Conservation (phyloP, 2,888 invertebrate genomes). For the Halictus quadricinctus region DNA sequence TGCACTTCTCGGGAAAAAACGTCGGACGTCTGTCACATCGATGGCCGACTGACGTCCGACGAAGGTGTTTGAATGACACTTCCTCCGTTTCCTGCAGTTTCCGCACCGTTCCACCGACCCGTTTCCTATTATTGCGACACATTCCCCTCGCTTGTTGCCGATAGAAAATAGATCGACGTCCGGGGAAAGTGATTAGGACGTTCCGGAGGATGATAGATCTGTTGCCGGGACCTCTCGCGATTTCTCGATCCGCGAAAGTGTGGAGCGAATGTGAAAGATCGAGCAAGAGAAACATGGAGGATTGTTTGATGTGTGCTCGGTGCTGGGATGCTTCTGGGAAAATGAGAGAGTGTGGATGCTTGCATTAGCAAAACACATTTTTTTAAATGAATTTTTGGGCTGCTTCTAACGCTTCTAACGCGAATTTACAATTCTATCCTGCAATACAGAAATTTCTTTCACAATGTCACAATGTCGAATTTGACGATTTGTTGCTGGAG, state of each 20-base stretch:
- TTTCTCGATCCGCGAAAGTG: neutral
- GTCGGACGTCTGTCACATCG: slow-evolving; percentile 51
- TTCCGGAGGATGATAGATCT: neutral
- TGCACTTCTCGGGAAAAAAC: slow-evolving; percentile 38
- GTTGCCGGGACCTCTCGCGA: neutral
- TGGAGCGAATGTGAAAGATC: neutral
- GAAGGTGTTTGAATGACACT: slow-evolving; percentile 64
- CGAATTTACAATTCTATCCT: no score
- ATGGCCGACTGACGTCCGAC: slow-evolving; percentile 46
- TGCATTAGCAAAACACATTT: no score
- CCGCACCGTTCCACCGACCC: slow-evolving; percentile 52
- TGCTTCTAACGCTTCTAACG: no score
- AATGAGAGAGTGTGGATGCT: neutral
- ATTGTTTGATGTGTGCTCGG: no score
- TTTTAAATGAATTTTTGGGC: no score
- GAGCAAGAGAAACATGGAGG: neutral
- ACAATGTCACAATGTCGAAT: no score
- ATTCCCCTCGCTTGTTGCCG: slow-evolving; percentile 8
- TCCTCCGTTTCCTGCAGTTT: slow-evolving; percentile 56
- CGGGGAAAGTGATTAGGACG: neutral
- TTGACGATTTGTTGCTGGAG: no score
- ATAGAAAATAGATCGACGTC: slow-evolving; percentile 3
- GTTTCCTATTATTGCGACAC: slow-evolving; percentile 67
- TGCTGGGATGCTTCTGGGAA: neutral
- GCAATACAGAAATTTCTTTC: no score